Conservation (phyloP, 2,888 invertebrate species). For the Dryadula phaetusa region DNA sequence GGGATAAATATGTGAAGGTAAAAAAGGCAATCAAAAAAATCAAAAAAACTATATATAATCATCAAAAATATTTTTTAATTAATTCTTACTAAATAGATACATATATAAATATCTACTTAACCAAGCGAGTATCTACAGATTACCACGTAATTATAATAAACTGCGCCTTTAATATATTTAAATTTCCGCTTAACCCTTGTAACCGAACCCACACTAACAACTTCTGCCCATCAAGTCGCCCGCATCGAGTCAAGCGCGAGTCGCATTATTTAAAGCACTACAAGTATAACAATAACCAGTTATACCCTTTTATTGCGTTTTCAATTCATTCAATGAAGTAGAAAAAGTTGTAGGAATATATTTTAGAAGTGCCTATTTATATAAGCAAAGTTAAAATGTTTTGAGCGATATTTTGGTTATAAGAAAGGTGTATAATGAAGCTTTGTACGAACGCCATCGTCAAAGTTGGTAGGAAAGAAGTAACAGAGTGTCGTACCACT, state of each 20-base stretch:
- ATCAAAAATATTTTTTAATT: no score
- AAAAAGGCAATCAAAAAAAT: no score
- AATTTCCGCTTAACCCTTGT: slow-evolving; percentile 23
- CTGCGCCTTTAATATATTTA: background rate
- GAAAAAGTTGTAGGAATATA: slow-evolving; percentile 19
- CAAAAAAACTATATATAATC: no score
- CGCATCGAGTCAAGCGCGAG: slow-evolving; percentile 44
- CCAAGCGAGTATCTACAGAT: no score
- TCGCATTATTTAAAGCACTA: slow-evolving; percentile 26
- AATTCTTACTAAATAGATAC: no score
- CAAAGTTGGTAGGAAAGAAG: no score
- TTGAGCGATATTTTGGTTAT: background rate
- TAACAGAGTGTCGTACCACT: no score
- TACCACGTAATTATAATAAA: no score
- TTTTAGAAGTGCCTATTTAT: slow-evolving; percentile 12
- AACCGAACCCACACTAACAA: slow-evolving; percentile 15
- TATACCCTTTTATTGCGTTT: slow-evolving; percentile 30
- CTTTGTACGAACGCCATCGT: no score
- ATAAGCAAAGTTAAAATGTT: slow-evolving; percentile 7
- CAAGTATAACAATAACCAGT: slow-evolving; percentile 36
- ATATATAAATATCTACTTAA: no score
- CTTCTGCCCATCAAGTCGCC: slow-evolving; percentile 40
- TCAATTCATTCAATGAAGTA: slow-evolving; percentile 29
- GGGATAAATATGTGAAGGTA: no score
- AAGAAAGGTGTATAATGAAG: background rate